Evolutionary conservation across 2,113 vertebrate genomes (phyloP).

Genomic region (Dromaius novaehollandiae): DNA sequence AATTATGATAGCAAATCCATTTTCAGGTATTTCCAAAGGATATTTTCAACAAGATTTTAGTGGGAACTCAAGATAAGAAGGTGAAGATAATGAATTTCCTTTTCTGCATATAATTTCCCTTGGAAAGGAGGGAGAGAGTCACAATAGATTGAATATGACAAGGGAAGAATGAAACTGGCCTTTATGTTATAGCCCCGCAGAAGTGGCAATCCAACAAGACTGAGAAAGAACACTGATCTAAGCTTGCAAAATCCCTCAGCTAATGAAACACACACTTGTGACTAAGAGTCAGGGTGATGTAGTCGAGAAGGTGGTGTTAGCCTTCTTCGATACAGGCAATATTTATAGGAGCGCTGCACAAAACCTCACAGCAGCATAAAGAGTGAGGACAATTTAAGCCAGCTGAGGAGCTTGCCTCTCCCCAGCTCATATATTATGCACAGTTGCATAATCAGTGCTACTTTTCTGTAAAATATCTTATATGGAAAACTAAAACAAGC

Average conservation of each 20-base stretch:
- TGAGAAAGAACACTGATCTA: background rate
- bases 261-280: background rate
- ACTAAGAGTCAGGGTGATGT: background rate
- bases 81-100: background rate
- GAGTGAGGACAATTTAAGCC: background rate
- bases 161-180: background rate
- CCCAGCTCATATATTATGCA: background rate
- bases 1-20: background rate
- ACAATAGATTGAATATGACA: background rate
- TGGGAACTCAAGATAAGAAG: background rate
- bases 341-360: background rate
- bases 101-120: background rate
- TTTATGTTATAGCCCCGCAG: background rate
- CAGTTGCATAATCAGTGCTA: background rate
- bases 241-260: background rate
- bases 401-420: background rate
- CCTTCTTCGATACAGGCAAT: background rate
- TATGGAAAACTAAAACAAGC: background rate
- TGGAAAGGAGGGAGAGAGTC: background rate
- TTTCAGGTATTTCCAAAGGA: background rate
- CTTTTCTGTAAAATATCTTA: background rate
- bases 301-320: background rate
- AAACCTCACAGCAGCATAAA: background rate
- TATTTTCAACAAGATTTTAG: background rate
- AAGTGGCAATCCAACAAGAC: background rate